Percentiles rank a stretch among this genome's conserved stretches.
phyloP scores from a whole-genome alignment of 2,888 invertebrate species.

The Mechanitis messenoides region DNA sequence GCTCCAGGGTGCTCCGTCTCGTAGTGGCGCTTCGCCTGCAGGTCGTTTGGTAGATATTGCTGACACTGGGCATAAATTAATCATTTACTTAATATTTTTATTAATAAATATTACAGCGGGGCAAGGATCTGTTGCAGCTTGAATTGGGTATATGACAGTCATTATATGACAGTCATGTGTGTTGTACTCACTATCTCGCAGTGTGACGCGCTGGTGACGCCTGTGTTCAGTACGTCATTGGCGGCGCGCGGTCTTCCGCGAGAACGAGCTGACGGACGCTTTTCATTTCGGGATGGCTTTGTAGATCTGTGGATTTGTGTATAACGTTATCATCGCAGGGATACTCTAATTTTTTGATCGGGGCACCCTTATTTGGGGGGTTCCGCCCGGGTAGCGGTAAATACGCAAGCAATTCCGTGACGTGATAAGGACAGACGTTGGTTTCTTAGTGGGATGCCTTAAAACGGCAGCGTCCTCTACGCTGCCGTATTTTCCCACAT shows the following conservation, averaged over 20 bases:
- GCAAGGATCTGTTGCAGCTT: too few species aligned
- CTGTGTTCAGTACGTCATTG: constrained; percentile 58
- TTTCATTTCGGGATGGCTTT: constrained; percentile 20
- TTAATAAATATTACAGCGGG: too few species aligned
- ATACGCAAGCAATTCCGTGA: too few species aligned
- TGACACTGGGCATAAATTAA: constrained; percentile 46
- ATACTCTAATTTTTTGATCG: too few species aligned
- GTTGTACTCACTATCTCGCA: constrained; percentile 55
- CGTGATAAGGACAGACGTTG: too few species aligned
- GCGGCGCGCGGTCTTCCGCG: constrained; percentile 36
- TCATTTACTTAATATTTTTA: not conserved
- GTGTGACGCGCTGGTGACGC: constrained; percentile 49
- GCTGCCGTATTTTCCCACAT: too few species aligned
- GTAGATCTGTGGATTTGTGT: constrained; percentile 24
- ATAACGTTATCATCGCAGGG: not conserved
- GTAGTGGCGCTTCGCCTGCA: constrained; percentile 61
- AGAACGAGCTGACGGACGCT: constrained; percentile 22
- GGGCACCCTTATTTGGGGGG: too few species aligned
- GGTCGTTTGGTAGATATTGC: constrained; percentile 53
- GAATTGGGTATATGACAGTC: too few species aligned
- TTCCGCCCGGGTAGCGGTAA: too few species aligned
- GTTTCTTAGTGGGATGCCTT: too few species aligned
- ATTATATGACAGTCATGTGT: too few species aligned
- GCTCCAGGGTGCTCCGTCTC: constrained; percentile 63
- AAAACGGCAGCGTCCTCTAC: too few species aligned